Percentiles rank a stretch among this genome's conserved stretches.
Conservation (phyloP, 1,140 invertebrate species). For the Lerema accius region DNA sequence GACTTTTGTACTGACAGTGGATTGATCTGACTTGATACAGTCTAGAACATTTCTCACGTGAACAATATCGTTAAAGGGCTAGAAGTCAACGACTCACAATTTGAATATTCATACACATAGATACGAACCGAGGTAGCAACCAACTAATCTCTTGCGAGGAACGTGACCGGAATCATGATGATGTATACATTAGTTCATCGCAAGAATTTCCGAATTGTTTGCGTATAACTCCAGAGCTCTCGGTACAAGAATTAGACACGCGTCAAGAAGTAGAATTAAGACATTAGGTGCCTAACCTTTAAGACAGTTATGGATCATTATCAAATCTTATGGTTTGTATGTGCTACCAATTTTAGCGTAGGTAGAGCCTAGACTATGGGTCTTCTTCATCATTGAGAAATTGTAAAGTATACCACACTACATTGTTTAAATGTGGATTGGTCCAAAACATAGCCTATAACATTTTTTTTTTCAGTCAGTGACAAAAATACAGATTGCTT, state of each 20-base stretch:
- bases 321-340: too few relatives aligned
- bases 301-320: too few relatives aligned
- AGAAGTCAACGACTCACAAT: constrained; percentile 46
- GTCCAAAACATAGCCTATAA: too few relatives aligned
- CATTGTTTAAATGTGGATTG: too few relatives aligned
- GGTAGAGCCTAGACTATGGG: too few relatives aligned
- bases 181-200: constrained; percentile 38
- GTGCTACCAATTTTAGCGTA: too few relatives aligned
- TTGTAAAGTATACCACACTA: too few relatives aligned
- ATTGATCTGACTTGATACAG: not conserved
- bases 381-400: too few relatives aligned
- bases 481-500: too few relatives aligned
- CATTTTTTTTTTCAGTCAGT: too few relatives aligned
- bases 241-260: too few relatives aligned
- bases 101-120: constrained; percentile 62
- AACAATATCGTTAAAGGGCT: constrained; percentile 39
- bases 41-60: constrained; percentile 25
- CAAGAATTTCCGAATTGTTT: constrained; percentile 31
- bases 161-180: constrained; percentile 55
- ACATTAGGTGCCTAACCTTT: not conserved
- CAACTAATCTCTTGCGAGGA: constrained; percentile 44
- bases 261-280: not conserved
- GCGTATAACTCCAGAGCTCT: not conserved
- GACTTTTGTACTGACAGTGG: too few relatives aligned
- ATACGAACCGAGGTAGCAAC: constrained; percentile 27